Conservation (phyloP, 2,888 invertebrate species). For the Cinara cedri region DNA sequence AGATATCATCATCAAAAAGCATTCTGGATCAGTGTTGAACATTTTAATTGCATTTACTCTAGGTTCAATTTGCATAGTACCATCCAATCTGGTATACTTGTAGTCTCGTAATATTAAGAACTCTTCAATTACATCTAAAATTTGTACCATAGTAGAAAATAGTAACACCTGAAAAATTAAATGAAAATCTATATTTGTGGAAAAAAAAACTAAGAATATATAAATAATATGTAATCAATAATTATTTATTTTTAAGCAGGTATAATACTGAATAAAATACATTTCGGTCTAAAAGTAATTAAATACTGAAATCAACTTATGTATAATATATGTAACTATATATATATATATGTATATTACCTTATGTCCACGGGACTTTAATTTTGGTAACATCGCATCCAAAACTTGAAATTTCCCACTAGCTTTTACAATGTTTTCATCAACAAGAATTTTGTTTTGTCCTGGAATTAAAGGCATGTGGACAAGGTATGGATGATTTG, state of each 20-base stretch:
- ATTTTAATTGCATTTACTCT: constrained; percentile 65
- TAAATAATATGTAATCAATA: too few relatives aligned
- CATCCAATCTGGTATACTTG: constrained; percentile 69
- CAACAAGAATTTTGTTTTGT: constrained; percentile 63
- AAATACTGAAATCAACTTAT: too few relatives aligned
- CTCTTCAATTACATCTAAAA: constrained; percentile 73
- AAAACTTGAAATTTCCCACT: constrained; percentile 73
- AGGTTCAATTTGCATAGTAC: constrained; percentile 64
- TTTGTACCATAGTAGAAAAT: constrained; percentile 71
- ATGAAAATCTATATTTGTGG: too few relatives aligned
- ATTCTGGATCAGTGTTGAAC: constrained; percentile 66
- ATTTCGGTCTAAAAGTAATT: too few relatives aligned
- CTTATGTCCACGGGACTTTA: constrained; percentile 66
- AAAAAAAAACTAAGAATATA: too few relatives aligned
- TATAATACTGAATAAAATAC: too few relatives aligned
- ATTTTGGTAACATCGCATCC: constrained; percentile 69
- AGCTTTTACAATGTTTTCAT: constrained; percentile 66
- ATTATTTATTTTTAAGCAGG: too few relatives aligned
- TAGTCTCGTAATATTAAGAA: constrained; percentile 65
- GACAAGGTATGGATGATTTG: constrained; percentile 73
- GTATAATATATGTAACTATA: too few relatives aligned
- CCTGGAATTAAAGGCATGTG: constrained; percentile 67
- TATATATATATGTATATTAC: constrained; percentile 60
- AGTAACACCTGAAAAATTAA: constrained; percentile 66
- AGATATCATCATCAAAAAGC: constrained; percentile 70